These are phyloP conservation scores for Ecdyonurus torrentis DNA, from an alignment of 2,888 invertebrate genomes.

Conservation along the genomic window DNA sequence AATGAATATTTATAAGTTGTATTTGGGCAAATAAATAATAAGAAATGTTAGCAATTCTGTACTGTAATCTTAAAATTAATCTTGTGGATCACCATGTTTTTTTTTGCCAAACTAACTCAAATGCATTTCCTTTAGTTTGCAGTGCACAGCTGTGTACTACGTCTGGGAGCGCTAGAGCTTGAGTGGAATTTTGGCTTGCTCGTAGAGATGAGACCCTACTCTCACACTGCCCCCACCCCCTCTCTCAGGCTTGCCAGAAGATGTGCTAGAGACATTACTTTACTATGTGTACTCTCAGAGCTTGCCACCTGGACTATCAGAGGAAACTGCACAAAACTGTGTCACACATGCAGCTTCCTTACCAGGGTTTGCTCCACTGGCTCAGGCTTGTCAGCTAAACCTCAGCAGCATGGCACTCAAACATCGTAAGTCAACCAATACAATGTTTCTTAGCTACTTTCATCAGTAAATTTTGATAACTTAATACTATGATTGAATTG, in stretches of 20 bases:
- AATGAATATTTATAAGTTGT: too few relatives aligned
- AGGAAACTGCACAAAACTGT: slow-evolving; percentile 38
- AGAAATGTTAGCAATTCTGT: neutral
- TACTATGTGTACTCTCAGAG: slow-evolving; percentile 48
- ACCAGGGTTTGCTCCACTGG: slow-evolving; percentile 36
- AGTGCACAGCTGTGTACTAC: slow-evolving; percentile 36
- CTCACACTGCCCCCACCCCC: slow-evolving; percentile 29
- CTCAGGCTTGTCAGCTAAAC: slow-evolving; percentile 39
- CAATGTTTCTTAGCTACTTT: too few relatives aligned
- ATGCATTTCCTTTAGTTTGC: neutral
- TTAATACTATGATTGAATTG: neutral
- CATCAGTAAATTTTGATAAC: neutral
- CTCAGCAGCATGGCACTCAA: slow-evolving; percentile 42
- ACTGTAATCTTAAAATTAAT: neutral
- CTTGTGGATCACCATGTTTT: slow-evolving; percentile 4
- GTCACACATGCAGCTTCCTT: slow-evolving; percentile 34
- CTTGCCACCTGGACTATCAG: slow-evolving; percentile 38
- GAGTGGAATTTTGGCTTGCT: slow-evolving; percentile 26
- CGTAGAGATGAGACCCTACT: slow-evolving; percentile 4
- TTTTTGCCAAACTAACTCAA: slow-evolving; percentile 7
- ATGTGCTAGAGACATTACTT: slow-evolving; percentile 40
- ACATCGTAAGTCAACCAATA: slow-evolving; percentile 44
- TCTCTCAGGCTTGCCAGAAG: slow-evolving; percentile 37
- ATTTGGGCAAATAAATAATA: neutral
- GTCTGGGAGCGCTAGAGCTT: slow-evolving; percentile 36